Evolutionary conservation across 1,140 invertebrate species (phyloP).

Genomic region (Drosophila virilis): DNA sequence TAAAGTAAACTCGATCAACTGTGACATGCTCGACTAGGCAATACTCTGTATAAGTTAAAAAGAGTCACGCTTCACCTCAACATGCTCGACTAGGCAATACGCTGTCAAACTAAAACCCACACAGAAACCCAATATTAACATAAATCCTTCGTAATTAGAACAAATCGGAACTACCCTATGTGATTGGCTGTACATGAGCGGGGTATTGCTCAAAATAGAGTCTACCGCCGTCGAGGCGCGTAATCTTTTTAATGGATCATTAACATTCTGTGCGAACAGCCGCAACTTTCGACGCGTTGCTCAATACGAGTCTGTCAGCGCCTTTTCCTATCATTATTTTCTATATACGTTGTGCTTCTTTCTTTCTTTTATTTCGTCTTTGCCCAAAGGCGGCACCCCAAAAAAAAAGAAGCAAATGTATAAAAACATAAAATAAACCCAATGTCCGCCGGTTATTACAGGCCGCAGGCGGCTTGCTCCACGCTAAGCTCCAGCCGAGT

Average conservation of each 20-base stretch:
- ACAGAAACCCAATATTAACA: too few species aligned
- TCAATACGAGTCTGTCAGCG: slow-evolving; percentile 49
- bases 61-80: too few species aligned
- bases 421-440: slow-evolving; percentile 27
- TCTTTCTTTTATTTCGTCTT: slow-evolving; percentile 33
- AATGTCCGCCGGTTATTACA: slow-evolving; percentile 28
- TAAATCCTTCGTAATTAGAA: too few species aligned
- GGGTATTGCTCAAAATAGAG: slow-evolving; percentile 33
- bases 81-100: neutral
- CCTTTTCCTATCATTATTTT: slow-evolving; percentile 44
- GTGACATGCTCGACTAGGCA: too few species aligned
- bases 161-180: neutral
- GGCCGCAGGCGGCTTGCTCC: neutral
- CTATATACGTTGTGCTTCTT: slow-evolving; percentile 20
- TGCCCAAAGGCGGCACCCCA: slow-evolving; percentile 45
- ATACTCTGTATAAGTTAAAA: too few species aligned
- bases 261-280: slow-evolving; percentile 66
- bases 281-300: slow-evolving; percentile 44
- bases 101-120: too few species aligned
- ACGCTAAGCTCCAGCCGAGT: neutral
- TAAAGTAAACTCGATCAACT: too few species aligned
- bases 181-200: neutral
- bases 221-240: slow-evolving; percentile 59
- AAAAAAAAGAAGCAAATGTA: slow-evolving; percentile 37
- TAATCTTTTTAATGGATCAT: slow-evolving; percentile 82